A percentile compares a stretch with the other conserved stretches of the same genome.
phyloP scores from a whole-genome alignment of 2,797 vertebrate genomes.

The Pagetopsis macropterus region DNA sequence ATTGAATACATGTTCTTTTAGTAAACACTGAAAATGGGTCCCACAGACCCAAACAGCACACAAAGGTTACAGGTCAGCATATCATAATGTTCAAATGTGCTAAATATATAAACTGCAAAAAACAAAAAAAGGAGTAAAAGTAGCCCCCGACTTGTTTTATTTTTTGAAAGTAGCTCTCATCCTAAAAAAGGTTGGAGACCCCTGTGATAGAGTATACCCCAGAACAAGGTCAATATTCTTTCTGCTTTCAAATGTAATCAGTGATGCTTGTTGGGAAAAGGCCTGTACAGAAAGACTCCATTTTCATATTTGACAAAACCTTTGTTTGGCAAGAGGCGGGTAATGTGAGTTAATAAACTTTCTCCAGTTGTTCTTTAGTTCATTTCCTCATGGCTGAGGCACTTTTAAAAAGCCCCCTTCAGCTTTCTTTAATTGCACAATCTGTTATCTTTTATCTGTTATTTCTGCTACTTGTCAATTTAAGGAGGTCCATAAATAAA shows the following conservation, averaged over 20 bases:
- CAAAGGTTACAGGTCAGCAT: too few species aligned
- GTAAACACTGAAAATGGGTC: too few species aligned
- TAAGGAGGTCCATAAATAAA: conserved; percentile 54
- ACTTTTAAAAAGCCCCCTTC: conserved; percentile 47
- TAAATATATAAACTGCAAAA: too few species aligned
- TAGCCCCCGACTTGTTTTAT: too few species aligned
- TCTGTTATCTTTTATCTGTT: conserved; percentile 46
- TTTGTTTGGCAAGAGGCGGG: conserved; percentile 7
- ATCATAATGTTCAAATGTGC: too few species aligned
- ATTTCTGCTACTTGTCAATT: conserved; percentile 49
- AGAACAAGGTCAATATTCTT: background rate
- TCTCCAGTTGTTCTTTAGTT: conserved; percentile 14
- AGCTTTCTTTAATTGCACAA: conserved; percentile 51
- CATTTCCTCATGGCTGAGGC: background rate
- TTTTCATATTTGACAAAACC: background rate
- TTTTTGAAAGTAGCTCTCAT: too few species aligned
- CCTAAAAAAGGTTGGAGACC: too few species aligned
- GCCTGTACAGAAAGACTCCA: background rate
- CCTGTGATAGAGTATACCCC: background rate
- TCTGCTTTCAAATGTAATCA: background rate
- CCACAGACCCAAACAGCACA: too few species aligned
- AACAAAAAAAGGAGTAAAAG: too few species aligned
- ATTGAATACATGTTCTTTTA: too few species aligned
- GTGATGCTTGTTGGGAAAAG: conserved; percentile 9
- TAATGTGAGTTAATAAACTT: conserved; percentile 5